Base-by-base conservation (phyloP, 2,797 vertebrate species). In the Pangasius macronema region DNA sequence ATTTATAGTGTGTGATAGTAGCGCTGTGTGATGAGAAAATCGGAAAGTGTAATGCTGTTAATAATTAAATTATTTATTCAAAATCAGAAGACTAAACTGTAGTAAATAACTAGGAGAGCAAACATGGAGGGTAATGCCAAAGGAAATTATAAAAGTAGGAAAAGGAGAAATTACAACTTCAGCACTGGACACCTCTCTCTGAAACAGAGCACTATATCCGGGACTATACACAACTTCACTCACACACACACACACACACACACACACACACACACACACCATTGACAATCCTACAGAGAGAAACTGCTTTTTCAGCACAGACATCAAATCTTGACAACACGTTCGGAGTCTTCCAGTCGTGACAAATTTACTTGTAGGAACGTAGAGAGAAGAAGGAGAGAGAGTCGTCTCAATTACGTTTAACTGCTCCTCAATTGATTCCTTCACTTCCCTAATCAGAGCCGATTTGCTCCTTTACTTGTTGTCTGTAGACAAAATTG, bases 381-480 rank as follows among this genome's bases (percentile, higher is more conserved):
- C n/a, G n/a, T n/a, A n/a, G n/a, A n/a, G n/a, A n/a, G n/a, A n/a
- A n/a, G n/a, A n/a, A n/a, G n/a, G n/a, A n/a, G n/a, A n/a, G n/a
- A n/a, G n/a, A n/a, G n/a, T n/a, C n/a, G n/a, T n/a, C 67, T 61
- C 87, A 84, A 83, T 91, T 88, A 85, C 75, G 85, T 86, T 83
- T 39, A 82, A 85, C 77, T 76, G 84, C 57, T 67, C 86, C 55
- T 70, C 42, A 11, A 22, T 87, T 73, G 84, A 86, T 88, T 87
- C 80, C 72, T 49, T 89, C 73, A 86, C 85, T 79, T 83, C 46
- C 63, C 61, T 77, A 75, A 68, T 87, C 79, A 86, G 53, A 84
- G 77, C 30, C 42, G 59, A 88, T 87, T 83, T 84, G 82, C 72
- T 65, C 83, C 53, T 67, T 13, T 5, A 51, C 87, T 87, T 39